Conservation (phyloP, 2,888 invertebrate genomes). For the Andrena trimmerana region DNA sequence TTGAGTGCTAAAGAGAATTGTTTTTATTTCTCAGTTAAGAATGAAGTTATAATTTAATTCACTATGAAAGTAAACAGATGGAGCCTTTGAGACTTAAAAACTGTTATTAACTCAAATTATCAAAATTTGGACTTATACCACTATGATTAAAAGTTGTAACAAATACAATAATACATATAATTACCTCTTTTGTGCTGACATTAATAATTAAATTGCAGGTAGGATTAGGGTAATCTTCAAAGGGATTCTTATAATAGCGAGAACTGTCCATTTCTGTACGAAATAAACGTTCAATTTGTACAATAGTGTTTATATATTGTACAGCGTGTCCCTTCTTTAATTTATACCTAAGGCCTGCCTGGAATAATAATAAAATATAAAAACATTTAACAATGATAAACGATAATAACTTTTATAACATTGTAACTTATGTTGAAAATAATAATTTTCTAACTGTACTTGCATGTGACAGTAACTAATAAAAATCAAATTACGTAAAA, state of each 20-base stretch:
- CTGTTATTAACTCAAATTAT: too few relatives aligned
- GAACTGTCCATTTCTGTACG: conserved; percentile 52
- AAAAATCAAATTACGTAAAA: neutral
- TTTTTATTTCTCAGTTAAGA: too few relatives aligned
- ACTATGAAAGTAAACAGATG: too few relatives aligned
- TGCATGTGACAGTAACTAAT: neutral
- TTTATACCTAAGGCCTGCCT: conserved; percentile 16
- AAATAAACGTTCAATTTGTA: conserved; percentile 9
- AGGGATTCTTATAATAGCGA: conserved; percentile 85
- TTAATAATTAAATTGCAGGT: conserved; percentile 82
- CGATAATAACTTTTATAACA: neutral
- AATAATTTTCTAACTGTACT: neutral
- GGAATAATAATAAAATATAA: neutral
- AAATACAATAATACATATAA: neutral
- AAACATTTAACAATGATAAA: neutral
- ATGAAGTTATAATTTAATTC: too few relatives aligned
- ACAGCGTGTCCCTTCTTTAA: neutral
- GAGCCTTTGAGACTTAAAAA: too few relatives aligned
- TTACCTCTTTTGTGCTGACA: conserved; percentile 43
- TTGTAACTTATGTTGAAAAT: neutral
- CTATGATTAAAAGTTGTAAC: too few relatives aligned
- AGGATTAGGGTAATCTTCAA: conserved; percentile 84
- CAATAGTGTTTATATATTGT: conserved; percentile 8
- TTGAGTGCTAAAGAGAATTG: too few relatives aligned
- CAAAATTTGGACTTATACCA: too few relatives aligned